These are phyloP conservation scores for Steinernema khuongi DNA, from an alignment of 1,140 invertebrate species.

Conservation along the genomic window DNA sequence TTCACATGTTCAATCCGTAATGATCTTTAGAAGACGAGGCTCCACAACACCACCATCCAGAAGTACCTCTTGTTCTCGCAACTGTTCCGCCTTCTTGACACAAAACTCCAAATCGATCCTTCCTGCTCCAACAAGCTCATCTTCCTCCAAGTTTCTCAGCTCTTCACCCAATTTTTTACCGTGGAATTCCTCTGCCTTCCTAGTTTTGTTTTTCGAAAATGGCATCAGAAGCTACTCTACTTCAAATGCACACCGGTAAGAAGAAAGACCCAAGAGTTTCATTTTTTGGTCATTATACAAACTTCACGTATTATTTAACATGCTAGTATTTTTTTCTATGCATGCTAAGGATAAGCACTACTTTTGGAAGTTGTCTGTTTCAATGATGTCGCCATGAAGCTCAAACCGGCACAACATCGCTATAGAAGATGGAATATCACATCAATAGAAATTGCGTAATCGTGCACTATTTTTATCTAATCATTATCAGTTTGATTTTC, in stretches of 20 bases:
- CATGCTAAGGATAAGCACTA: too few relatives aligned
- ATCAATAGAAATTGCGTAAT: too few relatives aligned
- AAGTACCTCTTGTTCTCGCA: not conserved
- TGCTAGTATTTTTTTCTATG: too few relatives aligned
- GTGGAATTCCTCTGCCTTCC: not conserved
- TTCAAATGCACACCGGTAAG: not conserved
- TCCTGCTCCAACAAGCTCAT: not conserved
- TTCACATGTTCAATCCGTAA: not conserved
- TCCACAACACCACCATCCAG: not conserved
- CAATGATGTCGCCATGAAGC: too few relatives aligned
- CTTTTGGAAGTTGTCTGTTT: too few relatives aligned
- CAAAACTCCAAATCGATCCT: conserved; percentile 4
- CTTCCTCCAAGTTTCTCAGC: not conserved
- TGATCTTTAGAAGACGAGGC: not conserved
- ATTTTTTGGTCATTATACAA: too few relatives aligned
- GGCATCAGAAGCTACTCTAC: not conserved
- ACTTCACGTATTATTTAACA: too few relatives aligned
- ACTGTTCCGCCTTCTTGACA: not conserved
- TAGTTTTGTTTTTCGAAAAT: not conserved
- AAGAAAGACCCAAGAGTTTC: too few relatives aligned
- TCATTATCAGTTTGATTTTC: too few relatives aligned
- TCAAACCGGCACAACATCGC: too few relatives aligned
- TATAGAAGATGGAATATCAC: too few relatives aligned
- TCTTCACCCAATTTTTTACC: not conserved
- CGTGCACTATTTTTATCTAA: too few relatives aligned